Evolutionary conservation across 1,140 invertebrate genomes (phyloP).

Genomic region (Asbolus verrucosus): DNA sequence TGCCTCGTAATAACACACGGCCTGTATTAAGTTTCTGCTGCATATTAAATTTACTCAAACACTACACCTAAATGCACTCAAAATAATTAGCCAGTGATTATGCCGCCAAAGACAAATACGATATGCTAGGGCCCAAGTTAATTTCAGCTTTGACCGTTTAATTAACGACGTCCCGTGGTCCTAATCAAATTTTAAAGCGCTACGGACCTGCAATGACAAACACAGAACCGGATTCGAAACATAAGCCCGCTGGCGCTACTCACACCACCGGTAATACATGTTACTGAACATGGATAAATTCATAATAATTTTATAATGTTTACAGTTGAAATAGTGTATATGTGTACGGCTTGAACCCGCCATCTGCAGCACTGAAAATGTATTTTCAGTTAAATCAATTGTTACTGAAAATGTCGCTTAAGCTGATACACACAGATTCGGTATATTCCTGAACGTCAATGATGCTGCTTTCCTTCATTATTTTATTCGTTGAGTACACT

Average conservation of each 20-base stretch:
- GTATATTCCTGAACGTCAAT: no score
- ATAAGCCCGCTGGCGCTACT: not conserved
- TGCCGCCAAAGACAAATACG: conserved; percentile 32
- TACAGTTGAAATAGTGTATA: no score
- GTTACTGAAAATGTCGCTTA: no score
- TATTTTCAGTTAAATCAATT: no score
- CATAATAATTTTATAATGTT: no score
- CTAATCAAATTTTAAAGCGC: conserved; percentile 18
- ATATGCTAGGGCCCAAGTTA: not conserved
- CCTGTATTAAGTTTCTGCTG: not conserved
- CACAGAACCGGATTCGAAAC: conserved; percentile 8
- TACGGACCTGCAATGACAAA: conserved; percentile 6
- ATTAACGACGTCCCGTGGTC: conserved; percentile 23
- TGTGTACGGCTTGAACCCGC: no score
- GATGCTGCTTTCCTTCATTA: no score
- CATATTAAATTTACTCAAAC: conserved; percentile 27
- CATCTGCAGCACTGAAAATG: no score
- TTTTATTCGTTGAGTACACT: no score
- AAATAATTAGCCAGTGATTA: conserved; percentile 29
- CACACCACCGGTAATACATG: not conserved
- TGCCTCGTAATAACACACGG: conserved; percentile 8
- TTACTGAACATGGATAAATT: no score
- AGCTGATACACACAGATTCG: no score
- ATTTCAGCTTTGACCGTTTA: conserved; percentile 34
- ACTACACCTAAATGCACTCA: conserved; percentile 34